A percentile compares a stretch with the other conserved stretches of the same genome.
These are phyloP conservation scores for Oscarella lobularis DNA, from an alignment of 37 sponge, comb jelly and placozoan species.

Conservation along the genomic window DNA sequence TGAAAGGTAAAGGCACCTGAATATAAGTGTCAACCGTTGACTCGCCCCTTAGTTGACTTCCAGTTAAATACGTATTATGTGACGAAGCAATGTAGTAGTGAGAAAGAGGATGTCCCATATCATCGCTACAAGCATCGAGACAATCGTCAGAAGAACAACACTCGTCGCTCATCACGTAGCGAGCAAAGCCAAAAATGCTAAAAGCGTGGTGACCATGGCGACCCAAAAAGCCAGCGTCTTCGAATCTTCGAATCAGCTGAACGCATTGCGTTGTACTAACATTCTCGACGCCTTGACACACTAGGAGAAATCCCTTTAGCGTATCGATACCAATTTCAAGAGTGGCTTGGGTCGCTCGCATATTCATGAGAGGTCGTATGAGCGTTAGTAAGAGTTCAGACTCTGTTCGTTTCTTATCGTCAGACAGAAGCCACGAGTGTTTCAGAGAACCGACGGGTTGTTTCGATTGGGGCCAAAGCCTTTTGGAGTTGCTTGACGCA, in stretches of 20 bases:
- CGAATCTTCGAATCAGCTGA: background rate
- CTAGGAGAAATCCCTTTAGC: conserved; percentile 1
- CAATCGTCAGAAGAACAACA: background rate
- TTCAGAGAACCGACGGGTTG: too few relatives aligned
- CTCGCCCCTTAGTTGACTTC: conserved; percentile 49
- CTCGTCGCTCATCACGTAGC: background rate
- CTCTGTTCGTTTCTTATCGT: too few relatives aligned
- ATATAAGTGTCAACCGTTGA: conserved; percentile 41
- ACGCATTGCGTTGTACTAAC: background rate
- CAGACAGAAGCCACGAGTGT: too few relatives aligned
- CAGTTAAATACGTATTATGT: conserved; percentile 63
- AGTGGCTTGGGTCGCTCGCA: too few relatives aligned
- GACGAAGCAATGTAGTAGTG: conserved; percentile 59
- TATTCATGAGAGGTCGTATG: too few relatives aligned
- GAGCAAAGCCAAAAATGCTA: background rate
- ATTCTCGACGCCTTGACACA: background rate
- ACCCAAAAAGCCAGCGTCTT: background rate
- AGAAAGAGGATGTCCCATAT: conserved; percentile 23
- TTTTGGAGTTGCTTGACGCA: too few relatives aligned
- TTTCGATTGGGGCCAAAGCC: too few relatives aligned
- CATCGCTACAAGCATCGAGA: background rate
- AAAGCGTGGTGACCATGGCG: too few relatives aligned
- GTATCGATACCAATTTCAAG: background rate
- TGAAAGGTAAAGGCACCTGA: too few relatives aligned
- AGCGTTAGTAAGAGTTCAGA: too few relatives aligned